These are phyloP conservation scores for Lepidocyrtinus sp. DNA, from an alignment of 2,888 invertebrate genomes.

Conservation along the genomic window DNA sequence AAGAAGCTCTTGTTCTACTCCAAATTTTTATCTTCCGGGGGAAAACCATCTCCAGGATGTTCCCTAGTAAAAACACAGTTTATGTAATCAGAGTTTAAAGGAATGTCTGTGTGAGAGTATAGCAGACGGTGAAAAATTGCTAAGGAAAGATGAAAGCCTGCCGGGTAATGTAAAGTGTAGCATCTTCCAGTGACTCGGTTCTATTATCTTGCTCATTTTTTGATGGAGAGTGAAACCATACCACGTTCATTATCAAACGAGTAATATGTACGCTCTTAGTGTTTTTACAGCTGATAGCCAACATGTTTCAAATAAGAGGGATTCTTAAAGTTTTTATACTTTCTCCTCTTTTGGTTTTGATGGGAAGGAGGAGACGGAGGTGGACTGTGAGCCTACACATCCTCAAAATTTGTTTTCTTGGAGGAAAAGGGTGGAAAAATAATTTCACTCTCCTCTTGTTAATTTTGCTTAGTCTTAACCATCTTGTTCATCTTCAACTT, in stretches of 20 bases:
- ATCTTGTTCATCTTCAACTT: constrained; percentile 1
- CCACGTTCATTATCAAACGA: constrained; percentile 49
- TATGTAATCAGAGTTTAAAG: background rate
- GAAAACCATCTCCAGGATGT: background rate
- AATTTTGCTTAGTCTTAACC: background rate
- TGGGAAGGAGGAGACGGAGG: constrained; percentile 24
- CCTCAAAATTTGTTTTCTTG: background rate
- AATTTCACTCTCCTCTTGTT: constrained; percentile 33
- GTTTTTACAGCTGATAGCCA: constrained; percentile 22
- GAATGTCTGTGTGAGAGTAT: too few relatives aligned
- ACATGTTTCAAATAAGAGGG: constrained; percentile 21
- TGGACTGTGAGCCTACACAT: constrained; percentile 17
- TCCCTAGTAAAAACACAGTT: background rate
- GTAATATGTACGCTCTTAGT: constrained; percentile 30
- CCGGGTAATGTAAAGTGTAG: background rate
- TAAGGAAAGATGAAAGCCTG: constrained; percentile 10
- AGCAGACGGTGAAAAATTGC: too few relatives aligned
- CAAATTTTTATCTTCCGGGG: background rate
- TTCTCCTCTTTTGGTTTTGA: constrained; percentile 21
- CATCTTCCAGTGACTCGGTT: constrained; percentile 12
- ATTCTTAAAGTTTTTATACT: background rate
- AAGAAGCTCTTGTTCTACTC: background rate
- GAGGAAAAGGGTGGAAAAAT: constrained; percentile 39
- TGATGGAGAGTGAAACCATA: constrained; percentile 42
- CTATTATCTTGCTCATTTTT: constrained; percentile 9